These are phyloP conservation scores for Malurus elegans DNA, from an alignment of 2,113 vertebrate species.

Conservation along the genomic window DNA sequence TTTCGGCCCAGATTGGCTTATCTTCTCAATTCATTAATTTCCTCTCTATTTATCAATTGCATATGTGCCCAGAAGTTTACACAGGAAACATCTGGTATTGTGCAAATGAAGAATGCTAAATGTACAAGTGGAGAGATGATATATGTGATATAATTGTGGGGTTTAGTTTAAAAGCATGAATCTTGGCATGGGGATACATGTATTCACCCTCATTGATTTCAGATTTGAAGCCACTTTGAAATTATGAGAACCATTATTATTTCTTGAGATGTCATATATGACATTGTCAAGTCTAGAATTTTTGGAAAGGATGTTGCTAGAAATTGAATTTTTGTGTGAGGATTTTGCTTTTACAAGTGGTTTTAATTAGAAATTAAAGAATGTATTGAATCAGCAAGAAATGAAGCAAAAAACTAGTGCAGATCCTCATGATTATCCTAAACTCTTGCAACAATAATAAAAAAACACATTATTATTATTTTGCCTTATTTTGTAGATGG, in stretches of 20 bases:
- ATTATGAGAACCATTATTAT: background rate
- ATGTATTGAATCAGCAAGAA: background rate
- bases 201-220: background rate
- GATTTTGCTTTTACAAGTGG: background rate
- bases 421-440: background rate
- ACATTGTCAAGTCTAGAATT: background rate
- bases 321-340: background rate
- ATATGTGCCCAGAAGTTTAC: conserved; percentile 45
- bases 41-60: conserved; percentile 54
- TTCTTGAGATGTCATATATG: background rate
- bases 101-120: conserved; percentile 24
- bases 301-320: background rate
- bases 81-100: conserved; percentile 52
- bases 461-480: background rate
- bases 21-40: conserved; percentile 66
- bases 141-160: background rate
- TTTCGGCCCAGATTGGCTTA: conserved; percentile 44
- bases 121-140: background rate
- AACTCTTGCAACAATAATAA: background rate
- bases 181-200: background rate
- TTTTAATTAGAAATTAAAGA: background rate
- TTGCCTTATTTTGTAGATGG: background rate
- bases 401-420: background rate
- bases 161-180: background rate
- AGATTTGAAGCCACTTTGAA: background rate